Base-by-base conservation (phyloP, 2,888 invertebrate genomes). In the Hypena proboscidalis region DNA sequence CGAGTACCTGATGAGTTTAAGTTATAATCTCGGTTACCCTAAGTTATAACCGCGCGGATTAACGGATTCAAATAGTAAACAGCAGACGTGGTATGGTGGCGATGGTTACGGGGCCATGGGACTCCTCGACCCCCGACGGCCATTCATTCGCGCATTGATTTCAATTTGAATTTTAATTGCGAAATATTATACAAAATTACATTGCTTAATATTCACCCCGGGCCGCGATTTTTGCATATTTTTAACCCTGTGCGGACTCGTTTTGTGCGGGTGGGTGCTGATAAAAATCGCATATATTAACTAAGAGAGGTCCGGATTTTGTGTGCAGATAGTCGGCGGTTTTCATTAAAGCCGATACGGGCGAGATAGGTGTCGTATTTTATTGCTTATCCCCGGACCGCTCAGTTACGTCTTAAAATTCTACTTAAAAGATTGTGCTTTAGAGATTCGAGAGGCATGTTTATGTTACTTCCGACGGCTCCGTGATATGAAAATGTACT, bases 141-240 rank as follows among this genome's bases (percentile, higher is more conserved):
- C 78, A 77, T 81, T 83, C 85, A 80, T 77, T 76, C 81, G 77
- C 77, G 87, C 90, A 90, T 90, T 90, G 91, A 90, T 91, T 91
- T 91, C 91, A 91, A 91, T 91, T 91, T 91, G 83, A 90, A 91
- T 90, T 89, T 91, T 91, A 91, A 91, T 91, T 89, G 90, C 70
- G 76, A 85, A 88, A 90, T 91, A 91, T 91, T 90, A 88, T 84
- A 84, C 83, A 85, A 86, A 87, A 89, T 88, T 84, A 89, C 87
- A 86, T 89, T 85, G 73, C 83, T 90, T 90, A 82, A 89, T 88
- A 90, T 88, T 89, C 90, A 88, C 89, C 88, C 90, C 77, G 73
- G 67, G 78, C 76, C 74, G 69, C 79, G 84, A 89, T 88, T 90
- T 90, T 88, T 89, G 88, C 89, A 90, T 88, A 87, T 81, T 87